Evolutionary conservation across 2,888 invertebrate genomes (phyloP).

Genomic region (Arenicola marina): DNA sequence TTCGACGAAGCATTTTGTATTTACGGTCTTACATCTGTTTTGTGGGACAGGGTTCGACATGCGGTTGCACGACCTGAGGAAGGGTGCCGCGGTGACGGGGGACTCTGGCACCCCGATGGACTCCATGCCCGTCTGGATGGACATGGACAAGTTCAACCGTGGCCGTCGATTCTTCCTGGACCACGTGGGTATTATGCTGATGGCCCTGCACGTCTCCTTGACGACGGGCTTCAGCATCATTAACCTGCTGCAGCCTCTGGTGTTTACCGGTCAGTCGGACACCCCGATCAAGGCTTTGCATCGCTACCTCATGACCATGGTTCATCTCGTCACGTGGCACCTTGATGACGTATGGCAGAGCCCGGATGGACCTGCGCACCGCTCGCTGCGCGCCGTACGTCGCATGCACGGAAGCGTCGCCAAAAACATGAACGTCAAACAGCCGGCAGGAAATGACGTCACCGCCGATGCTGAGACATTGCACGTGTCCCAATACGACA

Average conservation of each 20-base stretch:
- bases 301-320: constrained; percentile 78
- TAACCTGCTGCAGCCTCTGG: constrained; percentile 73
- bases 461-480: too few species aligned
- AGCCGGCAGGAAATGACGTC: too few species aligned
- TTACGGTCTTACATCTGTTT: too few species aligned
- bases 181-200: constrained; percentile 73
- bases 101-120: constrained; percentile 17
- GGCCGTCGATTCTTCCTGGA: constrained; percentile 76
- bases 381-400: constrained; percentile 62
- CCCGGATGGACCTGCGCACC: constrained; percentile 62
- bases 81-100: constrained; percentile 4
- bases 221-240: constrained; percentile 76
- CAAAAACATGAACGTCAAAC: constrained; percentile 45
- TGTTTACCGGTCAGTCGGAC: constrained; percentile 74
- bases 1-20: too few species aligned
- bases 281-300: constrained; percentile 72
- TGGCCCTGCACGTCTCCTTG: constrained; percentile 77
- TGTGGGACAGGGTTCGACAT: too few species aligned
- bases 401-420: constrained; percentile 66
- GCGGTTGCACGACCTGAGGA: constrained; percentile 5
- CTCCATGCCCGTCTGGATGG: constrained; percentile 60
- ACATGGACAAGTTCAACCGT: constrained; percentile 60
- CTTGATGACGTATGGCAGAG: constrained; percentile 68
- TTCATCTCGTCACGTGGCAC: constrained; percentile 81
- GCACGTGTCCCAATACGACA: constrained; percentile 77